Evolutionary conservation across 2,113 vertebrate genomes (phyloP).

Genomic region (Lathamus discolor): DNA sequence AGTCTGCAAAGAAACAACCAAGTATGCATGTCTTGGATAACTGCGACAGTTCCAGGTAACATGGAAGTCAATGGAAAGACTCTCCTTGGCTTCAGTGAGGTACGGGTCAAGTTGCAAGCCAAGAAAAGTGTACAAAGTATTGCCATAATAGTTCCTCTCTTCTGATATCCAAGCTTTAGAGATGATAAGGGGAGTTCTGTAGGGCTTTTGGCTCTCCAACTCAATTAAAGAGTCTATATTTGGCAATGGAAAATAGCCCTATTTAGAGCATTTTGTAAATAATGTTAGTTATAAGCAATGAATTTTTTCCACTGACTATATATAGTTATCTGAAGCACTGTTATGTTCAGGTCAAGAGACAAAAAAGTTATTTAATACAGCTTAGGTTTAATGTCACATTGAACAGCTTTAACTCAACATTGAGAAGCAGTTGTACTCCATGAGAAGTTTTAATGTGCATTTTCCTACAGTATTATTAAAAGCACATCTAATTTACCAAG

Average conservation of each 20-base stretch:
- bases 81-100: neutral
- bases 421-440: neutral
- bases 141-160: neutral
- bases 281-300: neutral
- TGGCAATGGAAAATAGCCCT: constrained; percentile 16
- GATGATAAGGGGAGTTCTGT: neutral
- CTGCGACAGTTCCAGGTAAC: neutral
- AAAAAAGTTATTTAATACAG: neutral
- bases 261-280: constrained; percentile 43
- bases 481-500: neutral
- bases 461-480: neutral
- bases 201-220: neutral
- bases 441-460: neutral
- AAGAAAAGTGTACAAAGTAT: neutral
- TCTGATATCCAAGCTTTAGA: neutral
- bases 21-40: neutral
- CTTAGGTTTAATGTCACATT: neutral
- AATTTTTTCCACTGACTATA: neutral
- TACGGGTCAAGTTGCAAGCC: neutral
- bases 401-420: neutral
- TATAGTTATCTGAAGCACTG: constrained; percentile 1
- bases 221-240: neutral
- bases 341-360: neutral
- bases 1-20: neutral
- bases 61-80: neutral